A percentile compares a stretch with the other conserved stretches of the same genome.
Evolutionary conservation across 1,140 invertebrate genomes (phyloP).

Genomic region (Piezodorus guildinii): DNA sequence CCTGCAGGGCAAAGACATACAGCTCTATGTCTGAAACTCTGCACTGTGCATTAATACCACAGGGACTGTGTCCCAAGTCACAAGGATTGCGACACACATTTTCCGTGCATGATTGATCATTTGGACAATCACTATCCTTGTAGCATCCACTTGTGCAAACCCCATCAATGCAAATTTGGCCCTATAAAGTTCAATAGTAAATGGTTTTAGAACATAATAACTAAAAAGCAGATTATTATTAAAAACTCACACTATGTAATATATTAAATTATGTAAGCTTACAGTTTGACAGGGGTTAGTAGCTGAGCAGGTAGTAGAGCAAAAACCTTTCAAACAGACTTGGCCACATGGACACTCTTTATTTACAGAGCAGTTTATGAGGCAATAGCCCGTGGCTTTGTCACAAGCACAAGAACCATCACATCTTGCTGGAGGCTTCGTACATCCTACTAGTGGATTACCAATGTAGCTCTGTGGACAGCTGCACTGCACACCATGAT

Average conservation of each 20-base stretch:
- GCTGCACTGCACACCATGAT: constrained; percentile 71
- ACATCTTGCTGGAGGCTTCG: constrained; percentile 50
- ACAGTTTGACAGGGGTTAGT: neutral
- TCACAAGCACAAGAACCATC: constrained; percentile 60
- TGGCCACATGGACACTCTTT: constrained; percentile 67
- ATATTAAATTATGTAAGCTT: neutral
- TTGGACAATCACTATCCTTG: constrained; percentile 64
- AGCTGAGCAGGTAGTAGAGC: constrained; percentile 45
- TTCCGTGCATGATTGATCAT: constrained; percentile 59
- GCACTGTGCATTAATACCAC: constrained; percentile 64
- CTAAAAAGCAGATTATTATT: too few species aligned
- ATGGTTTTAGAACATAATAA: too few species aligned
- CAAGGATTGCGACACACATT: constrained; percentile 70
- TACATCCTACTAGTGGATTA: constrained; percentile 63
- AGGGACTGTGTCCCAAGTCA: constrained; percentile 41
- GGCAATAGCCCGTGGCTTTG: constrained; percentile 57
- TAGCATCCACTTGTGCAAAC: constrained; percentile 61
- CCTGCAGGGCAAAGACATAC: constrained; percentile 76
- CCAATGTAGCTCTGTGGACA: constrained; percentile 69
- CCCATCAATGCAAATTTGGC: constrained; percentile 50
- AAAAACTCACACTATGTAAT: too few species aligned
- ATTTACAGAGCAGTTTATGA: constrained; percentile 48
- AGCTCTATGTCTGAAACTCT: constrained; percentile 63
- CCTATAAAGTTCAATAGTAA: constrained; percentile 31
- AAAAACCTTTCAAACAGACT: constrained; percentile 47